Base-by-base conservation (phyloP, 2,113 vertebrate species). In the Rhinichthys klamathensis region DNA sequence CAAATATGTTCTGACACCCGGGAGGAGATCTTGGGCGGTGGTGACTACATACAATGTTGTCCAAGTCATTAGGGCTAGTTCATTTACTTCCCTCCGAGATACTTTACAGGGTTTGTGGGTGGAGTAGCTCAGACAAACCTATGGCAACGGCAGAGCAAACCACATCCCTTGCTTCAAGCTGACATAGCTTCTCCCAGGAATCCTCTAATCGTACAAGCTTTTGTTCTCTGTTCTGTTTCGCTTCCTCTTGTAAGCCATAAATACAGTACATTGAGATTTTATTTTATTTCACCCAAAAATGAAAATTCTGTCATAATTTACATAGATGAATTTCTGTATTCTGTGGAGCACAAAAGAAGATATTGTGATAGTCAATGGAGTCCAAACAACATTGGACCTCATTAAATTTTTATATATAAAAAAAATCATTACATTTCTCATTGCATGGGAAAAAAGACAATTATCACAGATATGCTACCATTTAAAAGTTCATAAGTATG, bases 161-260 rank as follows among this genome's bases (percentile, higher is more conserved):
- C 78, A 80, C 58, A 80, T 80, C 58, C 78, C 56, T 80, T 73
- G 60, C 46, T 21, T 56, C 21, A 27, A 61, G 54, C 80, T 85
- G 80, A 83, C 67, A 35, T 54, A 63, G 70, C 21, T 72, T 75
- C 41, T 76, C 67, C 54, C 23, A 79, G 56, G 74, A 84, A 88
- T 63, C 51, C 32, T 32, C 44, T 83, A 69, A 80, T 46, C 80
- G 77, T 38, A 69, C 44, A 79, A 38, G 13, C 27, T 81, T 82
- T 77, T 77, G 72, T 82, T 73, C 81, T 88, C 73, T 35, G 41
- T 82, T 54, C 58, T 5, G 27, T 80, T 84, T 51, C 30, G 56
- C 72, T 65, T 35, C 25, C 49, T 81, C 72, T 63, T 18, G 46
- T 30, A 74, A 74, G 72, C 72, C 38, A 32, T 54, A 46, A 46